A percentile compares a stretch with the other conserved stretches of the same genome.
Evolutionary conservation across 1,140 invertebrate genomes (phyloP).

Genomic region (Drosophila sp.): DNA sequence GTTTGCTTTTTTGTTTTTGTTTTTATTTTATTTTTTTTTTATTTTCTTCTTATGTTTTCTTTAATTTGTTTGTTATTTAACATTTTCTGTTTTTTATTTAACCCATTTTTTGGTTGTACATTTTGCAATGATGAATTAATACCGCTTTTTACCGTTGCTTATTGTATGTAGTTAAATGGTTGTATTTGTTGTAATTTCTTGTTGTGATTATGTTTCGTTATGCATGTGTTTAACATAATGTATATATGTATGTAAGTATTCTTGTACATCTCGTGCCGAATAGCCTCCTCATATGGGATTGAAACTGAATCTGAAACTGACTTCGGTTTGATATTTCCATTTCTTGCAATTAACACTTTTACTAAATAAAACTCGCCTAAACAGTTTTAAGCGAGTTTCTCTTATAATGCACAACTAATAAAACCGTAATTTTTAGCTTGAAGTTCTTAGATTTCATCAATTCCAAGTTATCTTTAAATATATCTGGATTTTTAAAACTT

Average conservation of each 20-base stretch:
- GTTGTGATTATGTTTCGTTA: slow-evolving; percentile 43
- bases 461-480: slow-evolving; percentile 23
- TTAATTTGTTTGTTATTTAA: slow-evolving; percentile 13
- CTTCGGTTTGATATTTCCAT: neutral
- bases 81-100: slow-evolving; percentile 11
- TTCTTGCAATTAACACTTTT: slow-evolving; percentile 14
- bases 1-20: slow-evolving; percentile 39
- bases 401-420: slow-evolving; percentile 24
- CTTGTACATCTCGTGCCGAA: slow-evolving; percentile 27
- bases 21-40: slow-evolving; percentile 15
- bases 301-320: neutral
- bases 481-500: neutral
- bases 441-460: slow-evolving; percentile 5
- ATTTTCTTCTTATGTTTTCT: too few species aligned
- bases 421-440: slow-evolving; percentile 6
- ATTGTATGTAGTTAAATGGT: slow-evolving; percentile 52
- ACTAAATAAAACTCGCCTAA: neutral
- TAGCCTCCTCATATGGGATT: slow-evolving; percentile 16
- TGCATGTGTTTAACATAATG: slow-evolving; percentile 24
- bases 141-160: slow-evolving; percentile 48
- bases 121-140: slow-evolving; percentile 48
- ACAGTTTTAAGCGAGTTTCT: slow-evolving; percentile 1
- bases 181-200: slow-evolving; percentile 38
- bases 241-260: slow-evolving; percentile 45
- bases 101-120: slow-evolving; percentile 48